A percentile compares a stretch with the other conserved stretches of the same genome.
phyloP scores from a whole-genome alignment of 30 jellyfish, hydroid and myxozoan species.

The Sanderia malayensis region DNA sequence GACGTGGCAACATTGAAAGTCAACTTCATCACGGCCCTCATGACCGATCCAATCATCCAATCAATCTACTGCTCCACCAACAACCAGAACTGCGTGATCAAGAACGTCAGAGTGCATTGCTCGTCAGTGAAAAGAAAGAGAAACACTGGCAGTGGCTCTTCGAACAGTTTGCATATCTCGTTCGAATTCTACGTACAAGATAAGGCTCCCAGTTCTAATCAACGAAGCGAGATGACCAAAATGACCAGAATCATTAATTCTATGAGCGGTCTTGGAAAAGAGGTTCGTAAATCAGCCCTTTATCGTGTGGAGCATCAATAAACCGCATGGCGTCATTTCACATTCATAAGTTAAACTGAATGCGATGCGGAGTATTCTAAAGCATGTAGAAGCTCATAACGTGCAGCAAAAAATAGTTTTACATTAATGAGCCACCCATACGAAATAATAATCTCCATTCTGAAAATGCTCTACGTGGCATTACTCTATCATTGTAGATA shows the following conservation, averaged over 20 bases:
- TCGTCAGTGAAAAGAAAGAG: conserved; percentile 62
- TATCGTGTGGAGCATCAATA: too few species aligned
- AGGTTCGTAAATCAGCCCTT: too few species aligned
- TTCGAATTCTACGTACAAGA: conserved; percentile 52
- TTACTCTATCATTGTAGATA: conserved; percentile 43
- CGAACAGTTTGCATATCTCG: conserved; percentile 49
- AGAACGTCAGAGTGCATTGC: conserved; percentile 63
- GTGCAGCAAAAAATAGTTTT: too few species aligned
- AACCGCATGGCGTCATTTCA: too few species aligned
- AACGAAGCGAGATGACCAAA: conserved; percentile 44
- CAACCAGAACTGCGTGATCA: conserved; percentile 59
- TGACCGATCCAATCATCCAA: conserved; percentile 49
- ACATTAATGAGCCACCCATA: too few species aligned
- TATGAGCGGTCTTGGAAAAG: conserved; percentile 42
- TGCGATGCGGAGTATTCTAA: too few species aligned
- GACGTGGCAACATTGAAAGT: conserved; percentile 41
- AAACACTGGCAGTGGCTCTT: conserved; percentile 53
- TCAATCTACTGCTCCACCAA: conserved; percentile 40
- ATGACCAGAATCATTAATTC: conserved; percentile 22
- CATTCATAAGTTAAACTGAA: too few species aligned
- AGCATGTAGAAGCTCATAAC: too few species aligned
- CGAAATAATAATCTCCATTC: too few species aligned
- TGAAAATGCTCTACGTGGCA: too few species aligned
- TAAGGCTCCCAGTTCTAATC: conserved; percentile 53
- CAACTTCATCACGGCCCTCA: conserved; percentile 57